Conservation (phyloP, 2,797 vertebrate genomes). For the Crenuchus spilurus region DNA sequence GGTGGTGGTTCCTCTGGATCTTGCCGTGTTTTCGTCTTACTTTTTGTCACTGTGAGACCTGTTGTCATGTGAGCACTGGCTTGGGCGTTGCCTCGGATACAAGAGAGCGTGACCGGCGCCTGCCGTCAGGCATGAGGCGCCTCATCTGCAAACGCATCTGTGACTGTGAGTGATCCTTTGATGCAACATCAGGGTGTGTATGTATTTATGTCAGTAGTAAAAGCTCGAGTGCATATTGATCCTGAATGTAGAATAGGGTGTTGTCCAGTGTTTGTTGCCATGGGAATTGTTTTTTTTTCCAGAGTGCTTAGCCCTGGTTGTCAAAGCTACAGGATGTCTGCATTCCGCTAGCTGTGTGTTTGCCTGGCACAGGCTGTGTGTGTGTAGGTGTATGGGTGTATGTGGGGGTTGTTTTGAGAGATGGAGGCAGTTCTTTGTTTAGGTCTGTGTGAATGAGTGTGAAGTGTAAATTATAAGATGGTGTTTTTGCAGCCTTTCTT, state of each 20-base stretch:
- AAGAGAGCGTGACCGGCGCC: constrained; percentile 72
- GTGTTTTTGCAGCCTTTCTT: constrained; percentile 7
- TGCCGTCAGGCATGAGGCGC: constrained; percentile 87
- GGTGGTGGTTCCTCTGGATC: constrained; percentile 50
- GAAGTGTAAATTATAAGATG: constrained; percentile 5
- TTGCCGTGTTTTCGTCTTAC: background rate
- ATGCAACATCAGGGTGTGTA: constrained; percentile 60
- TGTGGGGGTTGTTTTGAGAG: constrained; percentile 31
- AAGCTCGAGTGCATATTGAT: background rate
- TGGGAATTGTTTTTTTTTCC: constrained; percentile 12
- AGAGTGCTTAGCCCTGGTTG: background rate
- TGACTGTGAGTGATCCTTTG: constrained; percentile 90
- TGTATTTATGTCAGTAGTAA: background rate
- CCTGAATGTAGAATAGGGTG: constrained; percentile 29
- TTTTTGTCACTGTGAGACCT: constrained; percentile 35
- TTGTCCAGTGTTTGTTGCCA: constrained; percentile 30
- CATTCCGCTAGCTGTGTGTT: constrained; percentile 39
- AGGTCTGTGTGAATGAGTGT: constrained; percentile 4
- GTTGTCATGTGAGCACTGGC: constrained; percentile 43
- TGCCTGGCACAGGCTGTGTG: constrained; percentile 27
- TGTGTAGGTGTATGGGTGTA: constrained; percentile 48
- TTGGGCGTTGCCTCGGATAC: constrained; percentile 48
- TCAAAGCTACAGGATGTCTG: constrained; percentile 30
- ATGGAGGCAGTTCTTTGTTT: constrained; percentile 42
- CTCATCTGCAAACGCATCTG: constrained; percentile 99